Evolutionary conservation across 2,113 vertebrate species (phyloP), one percentile per base, ranked within the genome.

Genomic region (Rhizomys pruinosus): DNA sequence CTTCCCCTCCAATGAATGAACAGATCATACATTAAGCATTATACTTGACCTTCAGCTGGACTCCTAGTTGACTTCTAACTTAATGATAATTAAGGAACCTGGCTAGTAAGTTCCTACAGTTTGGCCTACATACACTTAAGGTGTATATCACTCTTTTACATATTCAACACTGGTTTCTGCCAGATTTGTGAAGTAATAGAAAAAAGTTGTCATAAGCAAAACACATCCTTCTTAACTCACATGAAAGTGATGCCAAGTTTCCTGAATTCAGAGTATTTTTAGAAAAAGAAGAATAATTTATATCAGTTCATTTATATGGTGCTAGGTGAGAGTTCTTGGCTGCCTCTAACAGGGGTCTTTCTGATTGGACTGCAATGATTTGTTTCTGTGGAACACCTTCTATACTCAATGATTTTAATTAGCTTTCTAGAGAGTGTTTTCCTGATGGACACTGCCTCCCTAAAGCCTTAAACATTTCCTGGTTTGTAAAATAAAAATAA

Each of bases 171-270:
- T 0, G 3, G 42, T 78, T 84, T 79, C 85, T 93, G 91, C 85
- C 95, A 95, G 87, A 81, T 89, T 79, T 77, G 37, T 91, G 95
- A 97, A 93, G 96, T 72, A 97, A 95, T 34, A 97, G 88, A 79
- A 92, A 96, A 95, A 97, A 95, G 82, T 8, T 88, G 69, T 94
- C 82, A 94, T 74, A 84, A 95, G 78, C 29, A 87, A 90, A 15
- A 95, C 94, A 96, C 78, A 93, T 95, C 94, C 95, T 98, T 97
- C 97, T 93, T 85, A 78, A 52, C 59, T 95, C 92, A 64, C 74
- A 95, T 34, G 87, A 97, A 98, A 87, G 95, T 22, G 82, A 95
- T 89, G 91, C 39, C 95, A 72, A 15, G 44, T 79, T 96, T 94
- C 81, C 89, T 61, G 90, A 71, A 90, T 80, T 91, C 82, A 84